Evolutionary conservation across 30 jellyfish, hydroid and myxozoan genomes (phyloP), one percentile per base, ranked within the genome.

Genomic region (Morbakka virulenta): DNA sequence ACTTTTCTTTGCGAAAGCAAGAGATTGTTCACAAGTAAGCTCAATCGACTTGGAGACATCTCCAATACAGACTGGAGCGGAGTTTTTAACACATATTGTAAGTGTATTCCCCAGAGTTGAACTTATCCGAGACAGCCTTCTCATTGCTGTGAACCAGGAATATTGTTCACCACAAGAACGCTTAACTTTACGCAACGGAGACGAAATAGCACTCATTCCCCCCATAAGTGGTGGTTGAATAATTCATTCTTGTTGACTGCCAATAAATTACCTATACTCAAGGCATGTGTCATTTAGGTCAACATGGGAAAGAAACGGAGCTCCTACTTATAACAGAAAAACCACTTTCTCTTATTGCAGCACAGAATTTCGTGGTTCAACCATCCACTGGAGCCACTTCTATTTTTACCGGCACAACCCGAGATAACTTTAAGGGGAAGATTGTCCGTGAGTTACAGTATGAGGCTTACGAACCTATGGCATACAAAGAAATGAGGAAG

Each of bases 381-480:
- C 79, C 93, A 4, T 50, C 83, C 4, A 70, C 97, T 21, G 99
- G 99, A 0, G 99, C 95, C 9, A 71, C 81, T 0, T 80, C 99
- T 20, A 41, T 67, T 30, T 93, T 93, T 76, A 67, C 81, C 68
- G 99, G 99, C 23, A 80, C 97, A 35, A 87, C 97, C n/a, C 69
- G 99, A 68, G 84, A 86, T 57, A n/a, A 73, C 9, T 86, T 93
- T 62, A 73, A 93, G 23, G 82, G 53, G 21, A 86, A 76, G 41
- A 75, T 47, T 6, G 99, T 93, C 11, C n/a, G 32, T 1, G 86
- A 74, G 36, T 87, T 93, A 25, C 80, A 76, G 25, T 93, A 93
- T 48, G 97, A 86, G 64, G 99, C 99, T 1, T 93, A 93, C 53
- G 87, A 86, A 64, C 94, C 97, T 2, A 93, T 93, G 99, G 99